A percentile compares a stretch with the other conserved stretches of the same genome.
phyloP scores from a whole-genome alignment of 2,113 vertebrate genomes.

The Tragelaphus strepsiceros region DNA sequence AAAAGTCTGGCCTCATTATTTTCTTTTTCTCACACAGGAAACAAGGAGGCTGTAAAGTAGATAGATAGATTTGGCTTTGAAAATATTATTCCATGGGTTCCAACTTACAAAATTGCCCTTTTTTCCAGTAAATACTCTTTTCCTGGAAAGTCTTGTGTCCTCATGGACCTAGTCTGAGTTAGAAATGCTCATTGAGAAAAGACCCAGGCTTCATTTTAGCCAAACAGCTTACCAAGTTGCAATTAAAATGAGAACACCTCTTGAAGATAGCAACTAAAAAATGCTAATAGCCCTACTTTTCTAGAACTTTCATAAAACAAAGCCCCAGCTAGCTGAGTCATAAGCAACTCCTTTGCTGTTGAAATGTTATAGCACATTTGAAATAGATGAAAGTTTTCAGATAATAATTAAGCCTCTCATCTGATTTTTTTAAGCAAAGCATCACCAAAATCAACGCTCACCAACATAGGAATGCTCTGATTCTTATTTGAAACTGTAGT shows the following conservation, averaged over 20 bases:
- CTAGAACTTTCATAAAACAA: not conserved
- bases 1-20: conserved; percentile 62
- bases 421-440: not conserved
- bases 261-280: not conserved
- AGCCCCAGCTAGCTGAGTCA: not conserved
- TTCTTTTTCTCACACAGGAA: conserved; percentile 34
- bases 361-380: not conserved
- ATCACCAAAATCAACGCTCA: not conserved
- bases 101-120: not conserved
- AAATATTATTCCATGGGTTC: not conserved
- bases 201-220: not conserved
- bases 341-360: not conserved
- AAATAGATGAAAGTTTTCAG: not conserved
- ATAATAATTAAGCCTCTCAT: not conserved
- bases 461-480: not conserved
- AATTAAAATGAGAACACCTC: conserved; percentile 58
- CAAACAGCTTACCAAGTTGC: not conserved
- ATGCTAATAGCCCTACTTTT: not conserved
- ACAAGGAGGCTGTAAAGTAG: not conserved
- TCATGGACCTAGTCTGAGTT: not conserved
- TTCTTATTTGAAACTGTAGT: not conserved
- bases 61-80: not conserved
- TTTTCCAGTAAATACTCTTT: not conserved
- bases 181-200: conserved; percentile 24
- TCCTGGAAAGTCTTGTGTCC: not conserved